Evolutionary conservation across 2,888 invertebrate species (phyloP), one percentile per base, ranked within the genome.

Genomic region (Uropetala carovei): DNA sequence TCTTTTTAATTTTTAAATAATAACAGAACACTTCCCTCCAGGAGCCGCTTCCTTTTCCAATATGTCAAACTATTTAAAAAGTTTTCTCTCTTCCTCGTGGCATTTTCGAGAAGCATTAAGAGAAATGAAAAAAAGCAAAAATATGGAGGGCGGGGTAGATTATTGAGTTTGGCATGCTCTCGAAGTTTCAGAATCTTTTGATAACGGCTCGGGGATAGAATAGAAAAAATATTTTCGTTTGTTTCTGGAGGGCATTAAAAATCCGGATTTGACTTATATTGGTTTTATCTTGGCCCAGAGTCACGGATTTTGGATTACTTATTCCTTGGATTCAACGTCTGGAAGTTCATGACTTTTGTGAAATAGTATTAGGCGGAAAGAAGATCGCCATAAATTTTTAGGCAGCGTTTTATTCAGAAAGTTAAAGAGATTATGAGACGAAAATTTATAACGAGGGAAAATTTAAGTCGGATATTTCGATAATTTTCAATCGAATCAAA

Each of bases 151-250:
- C 9, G 27, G 57, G 59, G n/a, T 13, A 64, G 64, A 64, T 89
- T 89, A 89, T 89, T 89, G 89, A 89, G 89, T 89, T 89, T 89
- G 89, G 89, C 56, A 64, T 75, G 75, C 89, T 89, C 68, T 89
- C 68, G 89, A 89, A 89, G 64, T 89, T 89, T 89, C 56, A 9
- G 64, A 89, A 64, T 89, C 64, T 89, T 89, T 89, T 68, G 43
- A 89, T 86, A 86, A 59, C 30, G 59, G 86, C 56, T 43, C 5
- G 0, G 82, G 18, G 82, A 43, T 10, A 43, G 43, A 56, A 14
- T 27, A 64, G 58, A n/a, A 30, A 30, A 64, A 89, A 43, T 89
- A 75, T 75, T n/a, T 75, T 75, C 75, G 75, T 75, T 75, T 75
- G 89, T 89, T 89, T 64, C 89, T 43, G 64, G 27, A 60, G 89